Evolutionary conservation across 2,888 invertebrate genomes (phyloP).

Genomic region (Augiades crinisus): DNA sequence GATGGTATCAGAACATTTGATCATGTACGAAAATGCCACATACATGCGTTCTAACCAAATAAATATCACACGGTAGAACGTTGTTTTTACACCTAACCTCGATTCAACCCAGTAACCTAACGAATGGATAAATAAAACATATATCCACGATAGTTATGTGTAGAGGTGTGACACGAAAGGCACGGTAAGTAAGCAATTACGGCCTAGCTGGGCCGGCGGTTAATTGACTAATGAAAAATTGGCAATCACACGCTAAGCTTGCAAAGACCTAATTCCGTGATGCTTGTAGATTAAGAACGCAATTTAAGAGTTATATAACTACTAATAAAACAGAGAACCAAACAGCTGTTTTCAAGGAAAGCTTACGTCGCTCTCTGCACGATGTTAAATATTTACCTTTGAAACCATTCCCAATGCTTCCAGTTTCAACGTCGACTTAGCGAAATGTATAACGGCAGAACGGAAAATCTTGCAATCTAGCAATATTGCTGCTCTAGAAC

Average conservation of each 20-base stretch:
- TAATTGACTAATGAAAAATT: conserved; percentile 34
- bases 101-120: too few relatives aligned
- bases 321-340: background rate
- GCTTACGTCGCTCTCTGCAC: background rate
- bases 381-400: too few relatives aligned
- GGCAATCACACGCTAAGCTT: conserved; percentile 30
- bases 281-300: background rate
- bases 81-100: too few relatives aligned
- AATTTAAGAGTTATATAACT: background rate
- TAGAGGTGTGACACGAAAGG: conserved; percentile 2
- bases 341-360: background rate
- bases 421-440: background rate
- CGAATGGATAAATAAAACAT: background rate
- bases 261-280: conserved; percentile 1
- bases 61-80: too few relatives aligned
- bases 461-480: background rate
- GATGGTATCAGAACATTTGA: too few relatives aligned
- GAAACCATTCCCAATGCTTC: too few relatives aligned
- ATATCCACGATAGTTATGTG: background rate
- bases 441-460: background rate
- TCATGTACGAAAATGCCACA: too few relatives aligned
- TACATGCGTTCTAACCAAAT: too few relatives aligned
- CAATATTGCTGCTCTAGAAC: background rate
- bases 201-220: conserved; percentile 17
- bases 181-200: conserved; percentile 29